Evolutionary conservation across 37 sponge, comb jelly and placozoan species (phyloP), one percentile per base, ranked within the genome.

Genomic region (Diacarnus erythraeanus): DNA sequence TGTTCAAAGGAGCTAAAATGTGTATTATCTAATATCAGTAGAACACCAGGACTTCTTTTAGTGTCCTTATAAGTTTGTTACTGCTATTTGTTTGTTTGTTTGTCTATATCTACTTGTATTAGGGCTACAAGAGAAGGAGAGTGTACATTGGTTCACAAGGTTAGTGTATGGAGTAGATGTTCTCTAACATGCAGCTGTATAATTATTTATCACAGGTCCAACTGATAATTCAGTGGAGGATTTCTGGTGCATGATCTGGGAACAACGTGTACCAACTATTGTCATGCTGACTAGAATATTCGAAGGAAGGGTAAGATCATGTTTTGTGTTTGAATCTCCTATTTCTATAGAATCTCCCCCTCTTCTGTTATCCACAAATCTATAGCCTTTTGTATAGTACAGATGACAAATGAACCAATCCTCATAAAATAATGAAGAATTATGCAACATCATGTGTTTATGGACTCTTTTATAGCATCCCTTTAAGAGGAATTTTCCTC

Each of bases 211-310:
- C 12, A 12, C 66, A 83, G 84, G 84, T 68, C 77, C 84, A 10
- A 83, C 67, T 57, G 67, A 65, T 20, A 84, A 73, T 41, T 81
- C 89, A 0, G 39, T 78, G 33, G 6, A 41, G 60, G 89, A 89
- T 60, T 89, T 89, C 60, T 89, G 89, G 89, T 31, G 89, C 42
- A 89, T 89, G 89, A 68, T 89, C 30, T 89, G 89, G 89, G 79
- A 89, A 69, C 15, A 79, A 20, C 57, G 65, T 18, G 5, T 83
- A 22, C 72, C 79, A n/a, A 72, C 68, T 22, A 75, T 83, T 36
- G 89, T 89, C 56, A 89, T 89, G 80, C 47, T 89, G 20, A 89
- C 89, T 0, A 56, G 42, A 60, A 21, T 41, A 20, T 64, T 77
- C 18, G 89, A 89, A 40, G 87, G 82, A 2, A 80, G 71, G 59